Percentiles rank a stretch among this genome's conserved stretches.
These are phyloP conservation scores for Galeopsomyia nigrocyanea DNA, from an alignment of 2,888 invertebrate species.

Conservation along the genomic window DNA sequence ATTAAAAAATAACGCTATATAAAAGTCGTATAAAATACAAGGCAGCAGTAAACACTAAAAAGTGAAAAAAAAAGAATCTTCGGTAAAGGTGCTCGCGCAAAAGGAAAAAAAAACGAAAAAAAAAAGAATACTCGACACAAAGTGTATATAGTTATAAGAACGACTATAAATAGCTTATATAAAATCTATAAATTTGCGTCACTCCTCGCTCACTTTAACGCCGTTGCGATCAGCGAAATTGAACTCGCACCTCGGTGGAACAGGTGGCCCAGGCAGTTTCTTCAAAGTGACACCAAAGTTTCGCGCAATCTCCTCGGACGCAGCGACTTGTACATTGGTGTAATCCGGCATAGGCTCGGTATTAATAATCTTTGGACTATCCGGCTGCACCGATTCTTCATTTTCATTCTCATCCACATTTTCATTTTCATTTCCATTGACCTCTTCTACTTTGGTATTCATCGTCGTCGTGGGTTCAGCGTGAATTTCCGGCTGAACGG, in stretches of 20 bases:
- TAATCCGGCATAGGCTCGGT: slow-evolving; percentile 59
- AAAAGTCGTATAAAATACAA: not conserved
- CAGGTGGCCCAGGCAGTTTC: slow-evolving; percentile 61
- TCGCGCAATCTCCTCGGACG: slow-evolving; percentile 50
- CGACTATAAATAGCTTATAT: no score
- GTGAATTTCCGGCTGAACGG: slow-evolving; percentile 42
- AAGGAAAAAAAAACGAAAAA: no score
- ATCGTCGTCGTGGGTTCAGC: slow-evolving; percentile 38
- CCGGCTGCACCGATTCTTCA: slow-evolving; percentile 3
- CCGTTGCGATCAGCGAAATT: slow-evolving; percentile 10
- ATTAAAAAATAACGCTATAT: not conserved
- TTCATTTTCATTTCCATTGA: not conserved
- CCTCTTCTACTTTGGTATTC: slow-evolving; percentile 29
- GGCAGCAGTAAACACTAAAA: no score
- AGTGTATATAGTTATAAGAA: no score
- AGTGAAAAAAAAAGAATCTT: no score
- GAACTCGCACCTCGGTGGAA: slow-evolving; percentile 60
- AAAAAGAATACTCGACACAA: no score
- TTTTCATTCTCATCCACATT: slow-evolving; percentile 26
- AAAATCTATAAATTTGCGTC: not conserved
- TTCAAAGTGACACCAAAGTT: slow-evolving; percentile 54
- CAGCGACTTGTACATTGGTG: slow-evolving; percentile 60
- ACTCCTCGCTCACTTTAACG: not conserved
- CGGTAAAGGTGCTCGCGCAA: no score
- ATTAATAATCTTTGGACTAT: slow-evolving; percentile 43